A percentile compares a stretch with the other conserved stretches of the same genome.
phyloP scores from a whole-genome alignment of 2,113 vertebrate species.

The Strix aluco region DNA sequence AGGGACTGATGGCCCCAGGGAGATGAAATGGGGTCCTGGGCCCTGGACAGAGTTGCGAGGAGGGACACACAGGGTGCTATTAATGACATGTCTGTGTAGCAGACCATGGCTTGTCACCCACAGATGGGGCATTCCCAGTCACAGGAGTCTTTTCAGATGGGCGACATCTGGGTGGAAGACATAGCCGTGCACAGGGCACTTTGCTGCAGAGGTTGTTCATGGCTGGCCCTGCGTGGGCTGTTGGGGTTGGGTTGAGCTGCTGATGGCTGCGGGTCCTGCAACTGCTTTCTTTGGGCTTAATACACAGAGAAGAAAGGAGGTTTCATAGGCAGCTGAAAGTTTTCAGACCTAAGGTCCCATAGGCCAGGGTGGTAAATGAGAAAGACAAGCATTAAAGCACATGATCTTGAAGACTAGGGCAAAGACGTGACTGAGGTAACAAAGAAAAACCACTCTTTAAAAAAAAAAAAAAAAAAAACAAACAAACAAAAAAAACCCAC shows the following conservation, averaged over 20 bases:
- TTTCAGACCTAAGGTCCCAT: neutral
- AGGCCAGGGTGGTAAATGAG: neutral
- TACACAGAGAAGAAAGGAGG: neutral
- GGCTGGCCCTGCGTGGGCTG: accelerated
- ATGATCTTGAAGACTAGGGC: neutral
- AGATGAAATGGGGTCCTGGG: neutral
- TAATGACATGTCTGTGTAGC: neutral
- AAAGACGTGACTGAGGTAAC: neutral
- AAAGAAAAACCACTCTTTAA: neutral
- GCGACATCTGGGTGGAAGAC: neutral
- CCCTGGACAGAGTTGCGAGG: neutral
- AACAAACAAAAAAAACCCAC: too few species aligned
- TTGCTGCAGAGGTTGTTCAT: neutral
- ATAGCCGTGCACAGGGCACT: accelerated
- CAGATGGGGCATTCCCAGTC: neutral
- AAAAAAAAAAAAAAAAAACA: neutral
- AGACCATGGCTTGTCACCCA: neutral
- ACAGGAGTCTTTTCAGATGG: neutral
- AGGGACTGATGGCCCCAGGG: neutral
- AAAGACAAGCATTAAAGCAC: neutral
- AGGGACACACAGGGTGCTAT: neutral
- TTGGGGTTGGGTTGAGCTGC: neutral
- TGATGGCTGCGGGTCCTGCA: neutral
- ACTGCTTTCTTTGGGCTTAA: neutral
- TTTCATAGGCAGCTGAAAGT: neutral